Percentiles rank a stretch among this genome's conserved stretches.
These are phyloP conservation scores for Drosophila anomalipes DNA, from an alignment of 2,888 invertebrate species.

Conservation along the genomic window DNA sequence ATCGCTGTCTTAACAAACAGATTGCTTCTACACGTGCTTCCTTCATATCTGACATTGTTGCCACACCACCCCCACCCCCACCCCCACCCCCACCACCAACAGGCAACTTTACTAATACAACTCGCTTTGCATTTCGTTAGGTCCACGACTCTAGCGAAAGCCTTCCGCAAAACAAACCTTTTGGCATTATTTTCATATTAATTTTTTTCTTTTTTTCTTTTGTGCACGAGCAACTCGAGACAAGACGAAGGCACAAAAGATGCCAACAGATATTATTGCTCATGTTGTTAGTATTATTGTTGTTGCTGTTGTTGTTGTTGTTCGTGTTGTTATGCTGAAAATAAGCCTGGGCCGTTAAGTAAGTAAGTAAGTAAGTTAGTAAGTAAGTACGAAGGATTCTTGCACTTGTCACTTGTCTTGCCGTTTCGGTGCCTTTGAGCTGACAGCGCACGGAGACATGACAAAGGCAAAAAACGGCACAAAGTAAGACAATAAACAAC, in stretches of 20 bases:
- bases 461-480: constrained; percentile 56
- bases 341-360: constrained; percentile 50
- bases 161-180: constrained; percentile 22
- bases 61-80: neutral
- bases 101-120: constrained; percentile 15
- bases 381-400: constrained; percentile 61
- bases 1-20: neutral
- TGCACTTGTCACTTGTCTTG: constrained; percentile 63
- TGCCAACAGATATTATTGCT: constrained; percentile 52
- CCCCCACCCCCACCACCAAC: too few relatives aligned
- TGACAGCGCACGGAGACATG: constrained; percentile 42
- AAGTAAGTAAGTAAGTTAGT: constrained; percentile 47
- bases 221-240: constrained; percentile 6
- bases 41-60: constrained; percentile 21
- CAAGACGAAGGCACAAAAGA: constrained; percentile 35
- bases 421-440: constrained; percentile 43
- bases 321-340: constrained; percentile 39
- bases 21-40: constrained; percentile 7
- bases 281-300: constrained; percentile 27
- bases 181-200: constrained; percentile 23
- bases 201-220: neutral
- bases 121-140: constrained; percentile 21
- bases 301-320: constrained; percentile 44
- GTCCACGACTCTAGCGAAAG: constrained; percentile 3
- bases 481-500: constrained; percentile 64